Conservation (phyloP, 2,888 invertebrate genomes). For the Boloria euphrosyne region DNA sequence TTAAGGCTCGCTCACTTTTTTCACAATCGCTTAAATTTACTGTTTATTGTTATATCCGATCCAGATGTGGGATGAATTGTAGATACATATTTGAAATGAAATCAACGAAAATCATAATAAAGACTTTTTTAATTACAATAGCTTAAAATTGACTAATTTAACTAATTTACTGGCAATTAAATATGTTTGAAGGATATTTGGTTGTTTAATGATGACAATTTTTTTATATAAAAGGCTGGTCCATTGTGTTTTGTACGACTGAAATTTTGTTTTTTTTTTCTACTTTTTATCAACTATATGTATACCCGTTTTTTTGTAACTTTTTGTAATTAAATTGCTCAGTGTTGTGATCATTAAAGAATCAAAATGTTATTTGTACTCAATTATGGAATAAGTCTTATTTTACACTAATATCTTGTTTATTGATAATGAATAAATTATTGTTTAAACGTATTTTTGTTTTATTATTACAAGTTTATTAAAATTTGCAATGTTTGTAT, state of each 20-base stretch:
- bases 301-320: neutral
- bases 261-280: slow-evolving; percentile 18
- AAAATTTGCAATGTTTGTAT: too few relatives aligned
- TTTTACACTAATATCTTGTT: slow-evolving; percentile 39
- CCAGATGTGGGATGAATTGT: too few relatives aligned
- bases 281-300: slow-evolving; percentile 5
- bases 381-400: slow-evolving; percentile 36
- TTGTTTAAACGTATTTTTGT: slow-evolving; percentile 39
- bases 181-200: neutral
- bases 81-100: too few relatives aligned
- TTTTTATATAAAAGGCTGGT: slow-evolving; percentile 22
- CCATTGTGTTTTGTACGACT: slow-evolving; percentile 18
- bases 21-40: too few relatives aligned
- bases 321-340: slow-evolving; percentile 12
- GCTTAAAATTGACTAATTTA: too few relatives aligned
- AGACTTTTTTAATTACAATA: too few relatives aligned
- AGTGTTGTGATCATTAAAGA: slow-evolving; percentile 32
- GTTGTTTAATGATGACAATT: slow-evolving; percentile 29
- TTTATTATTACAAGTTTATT: too few relatives aligned
- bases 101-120: too few relatives aligned
- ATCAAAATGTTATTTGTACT: slow-evolving; percentile 29
- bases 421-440: slow-evolving; percentile 44
- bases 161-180: neutral
- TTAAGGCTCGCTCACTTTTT: too few relatives aligned
- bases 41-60: too few relatives aligned